A percentile compares a stretch with the other conserved stretches of the same genome.
Conservation (phyloP, 2,113 vertebrate genomes). For the Xenopus borealis region DNA sequence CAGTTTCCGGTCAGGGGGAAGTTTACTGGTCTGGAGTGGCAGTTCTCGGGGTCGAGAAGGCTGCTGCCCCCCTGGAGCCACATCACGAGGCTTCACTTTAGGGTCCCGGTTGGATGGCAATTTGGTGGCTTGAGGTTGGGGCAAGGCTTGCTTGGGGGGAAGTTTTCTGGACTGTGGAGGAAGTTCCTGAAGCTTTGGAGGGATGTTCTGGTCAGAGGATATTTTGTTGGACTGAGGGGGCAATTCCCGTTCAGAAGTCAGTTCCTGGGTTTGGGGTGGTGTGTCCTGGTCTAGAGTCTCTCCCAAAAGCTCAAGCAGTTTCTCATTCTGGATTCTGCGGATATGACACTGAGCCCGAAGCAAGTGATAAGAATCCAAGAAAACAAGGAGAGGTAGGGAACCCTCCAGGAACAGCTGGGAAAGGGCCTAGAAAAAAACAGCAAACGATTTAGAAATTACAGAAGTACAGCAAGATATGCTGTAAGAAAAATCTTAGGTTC, state of each 20-base stretch:
- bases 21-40: conserved; percentile 41
- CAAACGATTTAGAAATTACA: neutral
- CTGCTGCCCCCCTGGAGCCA: conserved; percentile 39
- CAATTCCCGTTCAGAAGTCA: conserved; percentile 39
- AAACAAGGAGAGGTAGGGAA: conserved; percentile 66
- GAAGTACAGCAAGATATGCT: no score
- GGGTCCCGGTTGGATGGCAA: conserved; percentile 41
- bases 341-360: conserved; percentile 70
- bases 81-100: conserved; percentile 43
- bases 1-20: conserved; percentile 43
- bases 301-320: conserved; percentile 66
- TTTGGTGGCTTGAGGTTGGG: conserved; percentile 40
- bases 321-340: conserved; percentile 67
- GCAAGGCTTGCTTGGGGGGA: conserved; percentile 42
- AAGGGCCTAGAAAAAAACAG: conserved; percentile 29
- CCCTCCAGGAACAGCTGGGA: conserved; percentile 69
- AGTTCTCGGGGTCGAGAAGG: conserved; percentile 43
- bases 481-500: no score
- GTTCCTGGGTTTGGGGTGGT: conserved; percentile 38
- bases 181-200: conserved; percentile 42
- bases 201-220: conserved; percentile 44
- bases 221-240: conserved; percentile 39
- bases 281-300: conserved; percentile 43
- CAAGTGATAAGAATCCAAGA: conserved; percentile 74
- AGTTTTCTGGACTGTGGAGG: conserved; percentile 43